Percentiles rank a stretch among this genome's conserved stretches.
Conservation (phyloP, 1,140 invertebrate genomes). For the Araneus ventricosus region DNA sequence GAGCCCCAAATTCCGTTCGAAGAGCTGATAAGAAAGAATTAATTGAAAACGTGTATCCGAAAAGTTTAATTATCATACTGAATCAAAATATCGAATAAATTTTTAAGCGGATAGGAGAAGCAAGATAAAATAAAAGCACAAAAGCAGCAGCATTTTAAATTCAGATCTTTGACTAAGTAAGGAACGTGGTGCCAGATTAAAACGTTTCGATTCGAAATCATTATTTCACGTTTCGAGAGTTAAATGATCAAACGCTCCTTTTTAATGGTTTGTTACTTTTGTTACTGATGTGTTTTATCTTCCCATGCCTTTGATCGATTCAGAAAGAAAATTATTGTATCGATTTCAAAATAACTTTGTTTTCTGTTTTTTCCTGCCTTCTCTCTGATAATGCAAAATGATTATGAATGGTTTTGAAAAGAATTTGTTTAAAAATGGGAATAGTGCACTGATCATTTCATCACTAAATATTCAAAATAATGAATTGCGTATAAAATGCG, state of each 20-base stretch:
- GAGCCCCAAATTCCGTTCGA: slow-evolving; percentile 20
- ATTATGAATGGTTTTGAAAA: background rate
- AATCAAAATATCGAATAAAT: slow-evolving; percentile 50
- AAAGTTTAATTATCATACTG: slow-evolving; percentile 61
- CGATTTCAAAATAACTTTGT: slow-evolving; percentile 7
- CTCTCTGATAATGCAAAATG: background rate
- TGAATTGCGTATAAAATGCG: background rate
- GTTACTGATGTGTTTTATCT: slow-evolving; percentile 39
- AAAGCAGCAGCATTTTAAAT: slow-evolving; percentile 6
- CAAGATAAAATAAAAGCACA: slow-evolving; percentile 10
- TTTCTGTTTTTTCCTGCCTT: background rate
- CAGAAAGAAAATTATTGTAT: slow-evolving; percentile 29
- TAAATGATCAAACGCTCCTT: slow-evolving; percentile 48
- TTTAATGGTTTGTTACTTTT: slow-evolving; percentile 43
- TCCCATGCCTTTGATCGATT: background rate
- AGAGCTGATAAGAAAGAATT: slow-evolving; percentile 38
- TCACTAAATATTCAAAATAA: background rate
- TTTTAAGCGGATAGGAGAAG: slow-evolving; percentile 21
- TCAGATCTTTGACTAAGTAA: slow-evolving; percentile 40
- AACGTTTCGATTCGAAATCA: slow-evolving; percentile 57
- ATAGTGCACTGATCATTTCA: background rate
- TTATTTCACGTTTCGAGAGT: slow-evolving; percentile 46
- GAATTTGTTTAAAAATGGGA: background rate
- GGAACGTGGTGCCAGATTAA: slow-evolving; percentile 18
- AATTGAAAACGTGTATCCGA: slow-evolving; percentile 56